phyloP scores from a whole-genome alignment of 2,888 invertebrate species.

The Platycnemis pennipes region DNA sequence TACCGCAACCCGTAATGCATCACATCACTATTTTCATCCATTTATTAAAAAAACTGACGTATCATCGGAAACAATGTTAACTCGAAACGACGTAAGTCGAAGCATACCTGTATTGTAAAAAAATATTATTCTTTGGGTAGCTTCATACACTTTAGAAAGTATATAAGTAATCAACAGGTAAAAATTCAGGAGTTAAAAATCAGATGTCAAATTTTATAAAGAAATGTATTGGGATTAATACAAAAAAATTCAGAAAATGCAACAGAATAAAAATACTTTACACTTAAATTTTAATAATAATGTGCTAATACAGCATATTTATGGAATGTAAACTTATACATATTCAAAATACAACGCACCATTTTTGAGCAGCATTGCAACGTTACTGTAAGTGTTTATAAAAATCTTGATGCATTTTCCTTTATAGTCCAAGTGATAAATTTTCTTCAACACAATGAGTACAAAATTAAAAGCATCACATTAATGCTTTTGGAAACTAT shows the following conservation, averaged over 20 bases:
- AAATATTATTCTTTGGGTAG: too few relatives aligned
- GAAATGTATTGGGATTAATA: too few relatives aligned
- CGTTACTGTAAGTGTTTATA: neutral
- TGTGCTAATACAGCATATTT: constrained; percentile 27
- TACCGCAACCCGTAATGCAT: too few relatives aligned
- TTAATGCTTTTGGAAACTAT: neutral
- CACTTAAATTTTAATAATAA: constrained; percentile 1
- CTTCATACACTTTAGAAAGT: too few relatives aligned
- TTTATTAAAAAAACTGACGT: too few relatives aligned
- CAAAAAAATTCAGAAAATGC: neutral
- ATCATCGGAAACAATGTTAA: too few relatives aligned
- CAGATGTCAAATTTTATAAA: too few relatives aligned
- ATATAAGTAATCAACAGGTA: too few relatives aligned
- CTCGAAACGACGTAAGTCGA: too few relatives aligned
- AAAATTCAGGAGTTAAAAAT: too few relatives aligned
- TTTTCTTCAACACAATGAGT: neutral
- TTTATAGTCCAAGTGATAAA: neutral
- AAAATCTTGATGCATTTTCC: constrained; percentile 16
- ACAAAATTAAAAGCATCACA: constrained; percentile 38
- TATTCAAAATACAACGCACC: constrained; percentile 50
- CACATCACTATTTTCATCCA: too few relatives aligned
- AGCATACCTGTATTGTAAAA: too few relatives aligned
- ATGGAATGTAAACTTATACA: constrained; percentile 53
- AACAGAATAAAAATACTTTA: neutral
- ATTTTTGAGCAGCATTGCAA: constrained; percentile 16